Evolutionary conservation across 2,113 vertebrate species (phyloP).

Genomic region (Cichladusa arquata): DNA sequence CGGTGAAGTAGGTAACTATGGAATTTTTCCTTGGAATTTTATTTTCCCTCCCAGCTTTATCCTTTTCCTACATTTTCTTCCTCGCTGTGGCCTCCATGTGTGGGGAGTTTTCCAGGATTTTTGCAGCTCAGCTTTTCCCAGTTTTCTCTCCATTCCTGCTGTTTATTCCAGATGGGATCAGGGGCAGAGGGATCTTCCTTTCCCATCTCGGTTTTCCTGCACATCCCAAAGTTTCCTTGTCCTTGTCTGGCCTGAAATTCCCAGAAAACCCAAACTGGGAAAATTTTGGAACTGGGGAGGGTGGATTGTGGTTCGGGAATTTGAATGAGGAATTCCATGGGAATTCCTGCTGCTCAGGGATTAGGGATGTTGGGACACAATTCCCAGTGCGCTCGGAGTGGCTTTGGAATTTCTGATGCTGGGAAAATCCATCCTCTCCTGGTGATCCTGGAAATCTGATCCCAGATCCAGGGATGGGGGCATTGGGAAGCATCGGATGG

Average conservation of each 20-base stretch:
- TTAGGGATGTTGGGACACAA: accelerated
- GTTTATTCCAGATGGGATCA: neutral
- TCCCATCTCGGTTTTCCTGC: neutral
- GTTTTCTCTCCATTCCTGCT: neutral
- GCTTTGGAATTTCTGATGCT: accelerated
- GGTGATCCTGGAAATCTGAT: no score
- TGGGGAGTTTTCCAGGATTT: no score
- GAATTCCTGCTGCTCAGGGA: neutral
- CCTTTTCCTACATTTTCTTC: neutral
- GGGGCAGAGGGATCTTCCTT: neutral
- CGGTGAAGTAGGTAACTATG: conserved; percentile 52
- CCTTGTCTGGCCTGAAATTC: no score
- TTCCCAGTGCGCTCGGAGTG: accelerated
- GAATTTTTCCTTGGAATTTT: neutral
- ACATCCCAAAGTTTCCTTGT: neutral
- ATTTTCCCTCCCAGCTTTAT: neutral
- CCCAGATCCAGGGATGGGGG: no score
- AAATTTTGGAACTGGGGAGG: neutral
- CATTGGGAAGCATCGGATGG: accelerated
- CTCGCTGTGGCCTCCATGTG: accelerated
- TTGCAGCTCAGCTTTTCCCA: neutral
- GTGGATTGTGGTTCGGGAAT: neutral
- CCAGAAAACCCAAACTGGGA: neutral
- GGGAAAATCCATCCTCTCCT: accelerated
- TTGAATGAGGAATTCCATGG: neutral